These are phyloP conservation scores for Coelinius sp. DNA, from an alignment of 2,888 invertebrate genomes.

Conservation along the genomic window DNA sequence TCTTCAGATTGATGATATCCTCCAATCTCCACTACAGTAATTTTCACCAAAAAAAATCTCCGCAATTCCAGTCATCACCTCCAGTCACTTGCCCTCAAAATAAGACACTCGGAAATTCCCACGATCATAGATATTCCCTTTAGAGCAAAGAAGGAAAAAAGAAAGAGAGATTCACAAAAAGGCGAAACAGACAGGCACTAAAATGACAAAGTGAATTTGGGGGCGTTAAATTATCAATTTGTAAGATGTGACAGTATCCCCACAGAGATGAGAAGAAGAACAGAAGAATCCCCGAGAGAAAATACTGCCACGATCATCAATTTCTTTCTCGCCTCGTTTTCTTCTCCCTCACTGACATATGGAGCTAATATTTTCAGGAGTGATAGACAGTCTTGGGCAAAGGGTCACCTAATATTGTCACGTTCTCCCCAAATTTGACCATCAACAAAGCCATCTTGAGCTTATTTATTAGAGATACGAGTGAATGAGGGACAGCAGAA, in stretches of 20 bases:
- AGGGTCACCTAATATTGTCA: constrained; percentile 4
- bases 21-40: no score
- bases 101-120: neutral
- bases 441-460: neutral
- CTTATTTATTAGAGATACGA: neutral
- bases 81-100: neutral
- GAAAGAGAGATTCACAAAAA: neutral
- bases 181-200: neutral
- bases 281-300: neutral
- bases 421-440: neutral
- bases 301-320: neutral
- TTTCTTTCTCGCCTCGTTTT: neutral
- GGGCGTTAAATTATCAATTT: constrained; percentile 11
- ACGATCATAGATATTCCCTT: no score
- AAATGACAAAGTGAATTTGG: constrained; percentile 16
- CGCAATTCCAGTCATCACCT: no score
- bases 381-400: neutral
- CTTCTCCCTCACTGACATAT: neutral
- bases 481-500: neutral
- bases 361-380: neutral
- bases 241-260: constrained; percentile 12
- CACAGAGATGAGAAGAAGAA: neutral
- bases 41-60: no score
- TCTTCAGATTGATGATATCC: no score
- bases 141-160: neutral